Percentiles rank a stretch among this genome's conserved stretches.
Evolutionary conservation across 2,888 invertebrate genomes (phyloP).

Genomic region (Oeneis ivallda): DNA sequence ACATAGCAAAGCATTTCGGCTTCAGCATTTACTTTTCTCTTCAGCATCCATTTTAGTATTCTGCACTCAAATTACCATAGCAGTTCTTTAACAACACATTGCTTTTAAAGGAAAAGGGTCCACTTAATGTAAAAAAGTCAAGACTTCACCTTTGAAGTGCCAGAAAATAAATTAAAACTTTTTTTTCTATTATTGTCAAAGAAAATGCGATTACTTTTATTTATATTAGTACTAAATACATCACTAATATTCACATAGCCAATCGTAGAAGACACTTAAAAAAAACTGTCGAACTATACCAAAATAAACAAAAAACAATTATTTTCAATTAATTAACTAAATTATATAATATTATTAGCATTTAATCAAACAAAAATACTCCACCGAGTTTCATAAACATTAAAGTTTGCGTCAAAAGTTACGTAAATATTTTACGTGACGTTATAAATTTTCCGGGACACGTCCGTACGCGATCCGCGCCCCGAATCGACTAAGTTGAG

Average conservation of each 20-base stretch:
- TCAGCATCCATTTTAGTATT: conserved; percentile 39
- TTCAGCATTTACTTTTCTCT: conserved; percentile 36
- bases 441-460: not conserved
- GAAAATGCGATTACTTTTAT: not conserved
- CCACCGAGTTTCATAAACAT: not conserved
- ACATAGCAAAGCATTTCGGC: conserved; percentile 75
- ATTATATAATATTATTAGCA: not conserved
- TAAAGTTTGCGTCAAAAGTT: conserved; percentile 17
- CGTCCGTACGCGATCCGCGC: conserved; percentile 21
- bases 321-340: not conserved
- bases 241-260: too few relatives aligned
- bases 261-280: too few relatives aligned
- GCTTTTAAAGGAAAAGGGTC: conserved; percentile 12
- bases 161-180: not conserved
- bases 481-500: conserved; percentile 21
- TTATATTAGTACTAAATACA: too few relatives aligned
- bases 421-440: conserved; percentile 20
- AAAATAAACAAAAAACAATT: too few relatives aligned
- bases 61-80: conserved; percentile 18
- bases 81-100: conserved; percentile 2
- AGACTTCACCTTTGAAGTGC: not conserved
- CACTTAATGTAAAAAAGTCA: not conserved
- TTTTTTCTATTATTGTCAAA: not conserved
- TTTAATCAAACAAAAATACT: not conserved
- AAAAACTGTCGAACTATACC: too few relatives aligned